These are phyloP conservation scores for Tuberolachnus salignus DNA, from an alignment of 2,888 invertebrate genomes.

Conservation along the genomic window DNA sequence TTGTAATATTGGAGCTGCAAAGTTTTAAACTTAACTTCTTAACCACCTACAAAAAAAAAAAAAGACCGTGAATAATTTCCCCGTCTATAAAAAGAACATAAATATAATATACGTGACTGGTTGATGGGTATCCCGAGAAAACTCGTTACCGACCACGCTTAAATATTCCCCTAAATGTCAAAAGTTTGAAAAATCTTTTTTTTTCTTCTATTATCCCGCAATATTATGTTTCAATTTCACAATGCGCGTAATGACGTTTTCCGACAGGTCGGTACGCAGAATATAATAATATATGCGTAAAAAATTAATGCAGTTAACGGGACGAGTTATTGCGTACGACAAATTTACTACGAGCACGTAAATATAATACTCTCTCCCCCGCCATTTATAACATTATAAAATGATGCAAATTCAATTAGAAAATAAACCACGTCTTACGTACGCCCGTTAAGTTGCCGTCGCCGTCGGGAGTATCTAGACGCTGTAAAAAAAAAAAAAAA, in stretches of 20 bases:
- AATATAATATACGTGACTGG: too few relatives aligned
- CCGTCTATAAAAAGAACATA: too few relatives aligned
- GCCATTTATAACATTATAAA: neutral
- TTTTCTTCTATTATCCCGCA: too few relatives aligned
- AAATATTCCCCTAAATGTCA: too few relatives aligned
- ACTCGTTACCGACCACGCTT: too few relatives aligned
- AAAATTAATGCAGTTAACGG: conserved; percentile 11
- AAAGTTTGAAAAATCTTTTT: too few relatives aligned
- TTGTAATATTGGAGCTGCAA: too few relatives aligned
- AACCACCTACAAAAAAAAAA: too few relatives aligned
- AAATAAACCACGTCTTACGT: conserved; percentile 7
- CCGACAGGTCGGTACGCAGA: neutral
- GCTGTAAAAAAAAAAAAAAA: neutral
- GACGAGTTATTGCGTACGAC: neutral
- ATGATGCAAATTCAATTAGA: conserved; percentile 13
- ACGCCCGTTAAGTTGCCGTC: conserved; percentile 14
- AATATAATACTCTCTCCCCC: neutral
- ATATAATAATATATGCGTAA: conserved; percentile 1
- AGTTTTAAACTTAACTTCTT: too few relatives aligned
- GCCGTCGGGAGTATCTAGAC: neutral
- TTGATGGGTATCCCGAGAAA: too few relatives aligned
- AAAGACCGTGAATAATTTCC: too few relatives aligned
- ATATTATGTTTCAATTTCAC: neutral
- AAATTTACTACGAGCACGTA: neutral
- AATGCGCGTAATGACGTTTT: conserved; percentile 1